Conservation (phyloP, 2,113 vertebrate species). For the Eurypyga helias region DNA sequence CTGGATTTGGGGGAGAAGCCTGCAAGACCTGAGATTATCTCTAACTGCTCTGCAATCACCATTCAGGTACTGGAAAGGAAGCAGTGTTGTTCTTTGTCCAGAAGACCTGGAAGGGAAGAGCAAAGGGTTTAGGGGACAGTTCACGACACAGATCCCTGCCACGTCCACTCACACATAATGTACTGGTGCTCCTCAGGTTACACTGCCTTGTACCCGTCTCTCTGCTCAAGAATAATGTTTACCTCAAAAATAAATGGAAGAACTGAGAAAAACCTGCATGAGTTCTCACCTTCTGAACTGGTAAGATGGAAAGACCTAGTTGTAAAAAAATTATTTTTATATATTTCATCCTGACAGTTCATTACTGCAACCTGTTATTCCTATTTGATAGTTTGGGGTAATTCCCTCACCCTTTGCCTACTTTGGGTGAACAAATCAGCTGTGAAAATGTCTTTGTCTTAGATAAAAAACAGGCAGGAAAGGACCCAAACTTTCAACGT, state of each 20-base stretch:
- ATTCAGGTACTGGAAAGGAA: not conserved
- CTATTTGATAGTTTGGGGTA: not conserved
- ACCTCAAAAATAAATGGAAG: not conserved
- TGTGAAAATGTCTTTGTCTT: not conserved
- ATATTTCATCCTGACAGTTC: not conserved
- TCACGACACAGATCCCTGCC: not conserved
- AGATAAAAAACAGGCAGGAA: not conserved
- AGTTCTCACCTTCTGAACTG: not conserved
- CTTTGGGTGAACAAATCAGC: not conserved
- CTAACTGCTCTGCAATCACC: not conserved
- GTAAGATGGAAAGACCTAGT: not conserved
- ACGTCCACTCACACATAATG: no score
- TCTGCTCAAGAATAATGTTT: not conserved
- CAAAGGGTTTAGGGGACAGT: not conserved
- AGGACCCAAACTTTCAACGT: not conserved
- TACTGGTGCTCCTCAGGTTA: not conserved
- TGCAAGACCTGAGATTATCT: not conserved
- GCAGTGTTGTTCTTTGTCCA: not conserved
- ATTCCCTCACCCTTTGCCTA: not conserved
- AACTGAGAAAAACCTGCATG: not conserved
- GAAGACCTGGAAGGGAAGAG: not conserved
- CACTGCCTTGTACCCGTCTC: rapidly evolving
- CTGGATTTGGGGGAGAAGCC: not conserved
- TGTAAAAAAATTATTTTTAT: not conserved
- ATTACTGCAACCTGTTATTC: not conserved